Base-by-base conservation (phyloP, 2,888 invertebrate genomes). In the Parthenolecanium corni region DNA sequence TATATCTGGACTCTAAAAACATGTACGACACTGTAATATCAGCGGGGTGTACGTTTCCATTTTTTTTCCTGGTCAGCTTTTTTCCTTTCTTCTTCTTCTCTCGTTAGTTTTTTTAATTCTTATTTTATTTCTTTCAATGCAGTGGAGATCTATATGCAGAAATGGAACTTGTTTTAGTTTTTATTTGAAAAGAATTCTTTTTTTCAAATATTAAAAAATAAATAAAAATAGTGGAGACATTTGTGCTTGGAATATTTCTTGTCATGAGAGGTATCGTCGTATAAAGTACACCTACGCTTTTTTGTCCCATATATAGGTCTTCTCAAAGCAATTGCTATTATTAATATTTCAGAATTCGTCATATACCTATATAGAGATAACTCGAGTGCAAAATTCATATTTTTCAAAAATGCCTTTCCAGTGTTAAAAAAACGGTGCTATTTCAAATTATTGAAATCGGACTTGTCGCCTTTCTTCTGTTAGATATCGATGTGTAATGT, bases 21-120 rank as follows among this genome's bases (percentile, higher is more conserved):
- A 36, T 53, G 52, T 53, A 53, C 52, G 52, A 53, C 52, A 36
- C 52, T 53, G 52, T 53, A 53, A 53, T 53, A 53, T 36, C 52
- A 53, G 52, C 52, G 52, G 52, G 52, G 52, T 53, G 52, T 53
- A 53, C 52, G 20, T 53, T 36, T 53, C 52, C 36, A 36, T 20
- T 31, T 53, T 9, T 44, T 44, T 44, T 53, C 20, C 36, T 53
- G 36, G 31, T 18, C 12, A 49, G 49, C n/a, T n/a, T n/a, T n/a
- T n/a, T n/a, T n/a, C n/a, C 36, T 52, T 44, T 44, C 25, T 52
- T 52, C 25, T 52, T 49, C 23, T 49, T 24, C 24, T 49, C 24
- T 49, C n/a, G 9, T n/a, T 44, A 44, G 14, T 44, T 47, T 47
- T 47, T 53, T 53, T 53, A 14, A 16, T 25, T 53, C 9, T 38